Percentiles rank a stretch among this genome's conserved stretches.
These are phyloP conservation scores for Cygnus olor DNA, from an alignment of 2,797 vertebrate genomes.

Conservation along the genomic window DNA sequence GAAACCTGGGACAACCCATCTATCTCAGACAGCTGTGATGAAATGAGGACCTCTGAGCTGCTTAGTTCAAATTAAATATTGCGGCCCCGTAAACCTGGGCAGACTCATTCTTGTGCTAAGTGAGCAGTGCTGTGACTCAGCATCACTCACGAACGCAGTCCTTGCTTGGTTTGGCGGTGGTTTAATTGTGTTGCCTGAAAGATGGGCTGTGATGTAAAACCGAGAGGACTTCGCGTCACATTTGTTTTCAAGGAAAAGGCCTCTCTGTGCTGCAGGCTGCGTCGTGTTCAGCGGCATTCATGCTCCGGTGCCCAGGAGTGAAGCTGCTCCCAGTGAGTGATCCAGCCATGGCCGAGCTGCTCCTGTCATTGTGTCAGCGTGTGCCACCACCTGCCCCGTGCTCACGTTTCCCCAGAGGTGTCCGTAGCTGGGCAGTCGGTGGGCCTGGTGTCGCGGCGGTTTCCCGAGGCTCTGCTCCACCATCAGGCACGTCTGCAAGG, in stretches of 20 bases:
- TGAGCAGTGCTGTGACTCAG: not conserved
- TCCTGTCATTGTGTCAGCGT: not conserved
- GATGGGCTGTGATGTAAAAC: not conserved
- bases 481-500: not conserved
- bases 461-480: not conserved
- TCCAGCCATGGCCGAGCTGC: not conserved
- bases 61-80: not conserved
- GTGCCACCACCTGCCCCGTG: not conserved
- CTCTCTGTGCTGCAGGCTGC: not conserved
- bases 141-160: not conserved
- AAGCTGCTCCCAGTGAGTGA: not conserved
- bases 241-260: not conserved
- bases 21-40: not conserved
- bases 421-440: not conserved
- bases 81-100: not conserved
- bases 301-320: not conserved
- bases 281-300: not conserved
- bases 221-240: not conserved
- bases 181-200: not conserved
- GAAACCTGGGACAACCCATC: too few relatives aligned
- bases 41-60: not conserved
- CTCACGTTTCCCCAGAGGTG: not conserved
- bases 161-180: not conserved
- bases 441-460: too few relatives aligned
- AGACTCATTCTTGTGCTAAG: not conserved